phyloP scores from a whole-genome alignment of 30 jellyfish, hydroid and myxozoan genomes.

The Phacellophora camtschatica region DNA sequence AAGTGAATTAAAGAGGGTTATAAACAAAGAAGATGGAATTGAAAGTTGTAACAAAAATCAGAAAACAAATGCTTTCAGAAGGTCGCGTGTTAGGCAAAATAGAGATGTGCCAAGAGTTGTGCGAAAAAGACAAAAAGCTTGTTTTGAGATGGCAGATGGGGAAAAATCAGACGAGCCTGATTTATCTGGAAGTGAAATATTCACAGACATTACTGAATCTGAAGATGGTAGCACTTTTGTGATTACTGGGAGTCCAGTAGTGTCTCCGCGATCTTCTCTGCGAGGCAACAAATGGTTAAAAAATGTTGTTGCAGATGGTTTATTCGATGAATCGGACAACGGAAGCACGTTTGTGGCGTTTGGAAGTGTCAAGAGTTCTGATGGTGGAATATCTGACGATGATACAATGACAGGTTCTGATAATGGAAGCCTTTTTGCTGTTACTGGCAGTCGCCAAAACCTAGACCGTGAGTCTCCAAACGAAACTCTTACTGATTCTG shows the following conservation, averaged over 20 bases:
- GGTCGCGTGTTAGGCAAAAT: constrained; percentile 26
- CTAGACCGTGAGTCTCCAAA: background rate
- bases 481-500: constrained; percentile 11
- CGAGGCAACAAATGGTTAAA: background rate
- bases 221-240: constrained; percentile 38
- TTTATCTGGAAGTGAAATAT: background rate
- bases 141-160: background rate
- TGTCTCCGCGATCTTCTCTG: constrained; percentile 32
- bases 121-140: background rate
- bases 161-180: constrained; percentile 1
- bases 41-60: background rate
- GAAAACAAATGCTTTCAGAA: background rate
- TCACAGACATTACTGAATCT: constrained; percentile 37
- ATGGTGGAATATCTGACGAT: background rate
- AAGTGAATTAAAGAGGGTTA: background rate
- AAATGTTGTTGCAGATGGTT: background rate
- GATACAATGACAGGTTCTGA: constrained; percentile 21
- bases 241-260: constrained; percentile 24
- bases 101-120: constrained; percentile 46
- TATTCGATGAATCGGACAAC: background rate
- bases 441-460: background rate
- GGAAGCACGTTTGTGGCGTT: constrained; percentile 24
- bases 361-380: constrained; percentile 2
- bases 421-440: background rate
- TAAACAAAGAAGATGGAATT: background rate